phyloP scores from a whole-genome alignment of 1,140 invertebrate genomes.

The Cotesia glomerata region DNA sequence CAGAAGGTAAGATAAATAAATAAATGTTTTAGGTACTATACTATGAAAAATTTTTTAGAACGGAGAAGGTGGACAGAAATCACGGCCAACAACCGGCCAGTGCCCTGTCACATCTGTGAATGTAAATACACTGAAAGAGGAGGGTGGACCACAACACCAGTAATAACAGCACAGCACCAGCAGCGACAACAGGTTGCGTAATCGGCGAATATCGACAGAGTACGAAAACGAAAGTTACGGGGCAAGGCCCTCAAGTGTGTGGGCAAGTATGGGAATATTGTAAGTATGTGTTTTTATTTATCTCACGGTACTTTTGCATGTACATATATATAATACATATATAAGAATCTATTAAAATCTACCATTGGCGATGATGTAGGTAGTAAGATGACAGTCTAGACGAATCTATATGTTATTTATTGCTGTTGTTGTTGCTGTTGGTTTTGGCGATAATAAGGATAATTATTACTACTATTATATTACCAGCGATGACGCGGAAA shows the following conservation, averaged over 20 bases:
- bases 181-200: conserved; percentile 29
- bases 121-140: background rate
- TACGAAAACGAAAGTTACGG: conserved; percentile 33
- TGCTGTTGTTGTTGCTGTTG: conserved; percentile 12
- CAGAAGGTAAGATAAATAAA: background rate
- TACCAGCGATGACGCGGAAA: conserved; percentile 25
- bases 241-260: conserved; percentile 20
- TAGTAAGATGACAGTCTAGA: conserved; percentile 6
- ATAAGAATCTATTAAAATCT: background rate
- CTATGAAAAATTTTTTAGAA: background rate
- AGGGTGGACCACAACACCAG: conserved; percentile 15
- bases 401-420: conserved; percentile 16
- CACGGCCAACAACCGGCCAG: conserved; percentile 18
- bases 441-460: too few species aligned
- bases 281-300: conserved; percentile 2
- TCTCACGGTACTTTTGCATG: background rate
- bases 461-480: too few species aligned
- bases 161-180: too few species aligned
- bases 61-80: conserved; percentile 11
- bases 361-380: background rate
- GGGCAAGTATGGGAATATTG: background rate
- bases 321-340: background rate
- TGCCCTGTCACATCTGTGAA: background rate
- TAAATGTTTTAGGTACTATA: too few species aligned
- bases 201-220: conserved; percentile 14